phyloP scores from a whole-genome alignment of 1,140 invertebrate genomes.

The Lepidurus packardi region DNA sequence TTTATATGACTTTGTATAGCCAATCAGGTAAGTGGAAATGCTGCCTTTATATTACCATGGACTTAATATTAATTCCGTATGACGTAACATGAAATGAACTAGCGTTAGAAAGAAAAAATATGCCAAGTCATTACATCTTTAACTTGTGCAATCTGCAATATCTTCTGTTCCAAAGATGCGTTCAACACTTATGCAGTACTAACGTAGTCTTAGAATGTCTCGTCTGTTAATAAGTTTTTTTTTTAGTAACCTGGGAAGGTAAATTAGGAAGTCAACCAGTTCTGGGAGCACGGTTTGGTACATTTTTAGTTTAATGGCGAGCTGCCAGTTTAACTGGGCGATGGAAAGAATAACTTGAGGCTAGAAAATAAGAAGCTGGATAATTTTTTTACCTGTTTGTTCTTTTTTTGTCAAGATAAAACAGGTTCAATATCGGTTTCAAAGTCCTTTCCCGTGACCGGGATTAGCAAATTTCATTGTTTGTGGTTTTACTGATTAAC shows the following conservation, averaged over 20 bases:
- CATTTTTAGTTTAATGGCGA: neutral
- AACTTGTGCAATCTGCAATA: neutral
- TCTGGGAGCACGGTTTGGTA: neutral
- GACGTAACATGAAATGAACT: neutral
- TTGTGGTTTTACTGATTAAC: too few relatives aligned
- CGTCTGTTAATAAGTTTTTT: too few relatives aligned
- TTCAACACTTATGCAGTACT: constrained; percentile 30
- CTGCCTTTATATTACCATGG: neutral
- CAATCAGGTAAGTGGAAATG: constrained; percentile 30
- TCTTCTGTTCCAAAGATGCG: neutral
- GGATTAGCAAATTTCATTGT: too few relatives aligned
- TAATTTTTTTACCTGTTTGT: neutral
- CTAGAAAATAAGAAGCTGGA: neutral
- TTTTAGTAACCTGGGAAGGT: too few relatives aligned
- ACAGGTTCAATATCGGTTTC: neutral
- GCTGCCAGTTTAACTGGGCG: neutral
- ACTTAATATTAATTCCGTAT: neutral
- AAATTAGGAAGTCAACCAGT: neutral
- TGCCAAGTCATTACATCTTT: neutral
- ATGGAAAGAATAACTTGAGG: neutral
- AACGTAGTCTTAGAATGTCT: too few relatives aligned
- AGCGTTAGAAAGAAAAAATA: neutral
- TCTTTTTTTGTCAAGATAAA: neutral
- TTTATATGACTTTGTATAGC: constrained; percentile 35
- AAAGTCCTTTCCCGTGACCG: too few relatives aligned